Evolutionary conservation across 2,113 vertebrate genomes (phyloP), one percentile per base, ranked within the genome.

Genomic region (Mungos mungo): DNA sequence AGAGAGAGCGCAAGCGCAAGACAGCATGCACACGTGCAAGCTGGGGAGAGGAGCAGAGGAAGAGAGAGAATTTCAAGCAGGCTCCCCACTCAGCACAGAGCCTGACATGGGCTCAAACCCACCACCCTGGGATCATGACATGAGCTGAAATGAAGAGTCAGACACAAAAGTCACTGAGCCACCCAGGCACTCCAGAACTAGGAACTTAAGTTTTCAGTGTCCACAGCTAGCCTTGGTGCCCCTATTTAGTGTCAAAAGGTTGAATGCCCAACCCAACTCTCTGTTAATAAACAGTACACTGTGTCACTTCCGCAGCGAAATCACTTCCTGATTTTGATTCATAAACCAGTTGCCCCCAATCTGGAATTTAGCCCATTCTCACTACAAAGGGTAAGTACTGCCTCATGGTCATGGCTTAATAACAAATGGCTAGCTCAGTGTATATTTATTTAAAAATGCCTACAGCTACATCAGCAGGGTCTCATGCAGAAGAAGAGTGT

Each of bases 211-310:
- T 47, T 66, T 47, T 50, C 12, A 12, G 0, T 13, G 31, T 31
- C 6, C 57, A 63, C 12, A 66, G 8, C 6, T 65, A 47, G 9
- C 27, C 2, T 38, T 21, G 0, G 11, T 27, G 7, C 0, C n/a
- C 13, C 9, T 27, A 50, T 31, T 25, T 27, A 66, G 4, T 38
- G 31, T 86, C 2, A 41, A 38, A 88, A 68, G 9, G 0, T 0
- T 66, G 2, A 81, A 23, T 79, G 4, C 1, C 21, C 88, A 54
- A 47, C 0, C 25, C 29, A 41, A 11, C 38, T 69, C 25, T 69
- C 23, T 29, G 10, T 80, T 63, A 54, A n/a, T 90, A 33, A 66
- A 80, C 18, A 60, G 15, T 63, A n/a, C 5, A 15, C 31, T 66
- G 3, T 35, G 7, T 52, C 85, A 63, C 5, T 45, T 90, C 14